Percentiles rank a stretch among this genome's conserved stretches.
Conservation (phyloP, 2,888 invertebrate genomes). For the Arrhopalites spinosus region DNA sequence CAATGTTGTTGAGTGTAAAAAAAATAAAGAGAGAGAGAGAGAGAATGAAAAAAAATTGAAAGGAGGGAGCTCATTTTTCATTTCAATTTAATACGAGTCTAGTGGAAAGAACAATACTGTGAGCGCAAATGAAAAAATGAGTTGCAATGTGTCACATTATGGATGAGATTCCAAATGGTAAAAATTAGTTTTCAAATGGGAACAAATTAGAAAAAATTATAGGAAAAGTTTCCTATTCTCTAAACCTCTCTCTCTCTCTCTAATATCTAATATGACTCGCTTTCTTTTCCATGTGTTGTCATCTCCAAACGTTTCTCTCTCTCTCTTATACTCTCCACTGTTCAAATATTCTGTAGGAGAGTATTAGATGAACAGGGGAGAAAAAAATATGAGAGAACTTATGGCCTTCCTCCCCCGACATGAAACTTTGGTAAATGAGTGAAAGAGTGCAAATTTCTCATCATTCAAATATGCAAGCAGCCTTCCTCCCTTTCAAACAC, state of each 20-base stretch:
- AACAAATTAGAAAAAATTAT: constrained; percentile 57
- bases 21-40: neutral
- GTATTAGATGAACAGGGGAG: too few relatives aligned
- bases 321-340: constrained; percentile 11
- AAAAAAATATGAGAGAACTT: too few relatives aligned
- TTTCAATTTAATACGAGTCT: constrained; percentile 52
- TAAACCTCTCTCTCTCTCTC: constrained; percentile 22
- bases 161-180: constrained; percentile 57
- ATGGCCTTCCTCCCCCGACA: constrained; percentile 2
- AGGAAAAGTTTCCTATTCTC: constrained; percentile 53
- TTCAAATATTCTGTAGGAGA: too few relatives aligned
- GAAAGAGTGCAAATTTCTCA: constrained; percentile 42
- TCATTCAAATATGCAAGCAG: constrained; percentile 30
- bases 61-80: constrained; percentile 55
- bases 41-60: neutral
- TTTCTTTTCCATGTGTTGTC: constrained; percentile 55
- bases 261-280: constrained; percentile 44
- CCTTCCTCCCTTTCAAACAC: too few relatives aligned
- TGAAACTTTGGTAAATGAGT: constrained; percentile 40
- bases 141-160: constrained; percentile 56
- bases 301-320: constrained; percentile 35
- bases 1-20: neutral
- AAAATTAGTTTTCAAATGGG: constrained; percentile 57
- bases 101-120: constrained; percentile 37
- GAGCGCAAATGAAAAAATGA: constrained; percentile 50